Evolutionary conservation across 2,797 vertebrate genomes (phyloP), one percentile per base, ranked within the genome.

Genomic region (Lepidocolaptes lacrymiger): DNA sequence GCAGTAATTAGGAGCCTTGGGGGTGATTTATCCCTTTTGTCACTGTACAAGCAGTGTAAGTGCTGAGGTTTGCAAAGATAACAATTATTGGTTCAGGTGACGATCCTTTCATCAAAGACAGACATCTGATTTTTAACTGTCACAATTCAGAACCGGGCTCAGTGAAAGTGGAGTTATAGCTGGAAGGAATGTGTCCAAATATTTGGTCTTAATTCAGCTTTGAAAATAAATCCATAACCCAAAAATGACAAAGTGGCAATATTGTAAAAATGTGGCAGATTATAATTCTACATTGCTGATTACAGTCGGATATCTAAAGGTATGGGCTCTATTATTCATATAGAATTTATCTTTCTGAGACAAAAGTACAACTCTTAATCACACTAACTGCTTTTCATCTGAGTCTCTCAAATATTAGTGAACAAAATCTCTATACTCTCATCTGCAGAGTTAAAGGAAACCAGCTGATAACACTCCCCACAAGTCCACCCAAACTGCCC

Each of bases 21-120:
- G 86, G 82, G 92, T 96, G 96, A 97, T 96, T 97, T 95, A 96
- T 95, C 78, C 95, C 91, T 97, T 96, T 97, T 85, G 96, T 94
- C 93, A 81, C 96, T 77, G 93, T 96, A 95, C 63, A 77, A 94
- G 78, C 81, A 7, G 69, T 81, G 77, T 20, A 73, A 93, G 59
- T 28, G 84, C 66, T 61, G 77, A 76, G 84, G 91, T 96, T 97
- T 96, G 94, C 96, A 97, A 97, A 96, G 95, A 95, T 72, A 97
- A 88, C 89, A 94, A 54, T 97, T 96, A 93, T 92, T 82, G 96
- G 88, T 95, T 88, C 58, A 39, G 64, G 52, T 95, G 96, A 95
- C 74, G 96, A 91, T 92, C 55, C 61, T 78, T 89, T 81, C 91
- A 85, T 69, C 76, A 90, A 37, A 89, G 91, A 69, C 2, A 51